phyloP scores from a whole-genome alignment of 1,140 invertebrate species.

The Cotesia glomerata region DNA sequence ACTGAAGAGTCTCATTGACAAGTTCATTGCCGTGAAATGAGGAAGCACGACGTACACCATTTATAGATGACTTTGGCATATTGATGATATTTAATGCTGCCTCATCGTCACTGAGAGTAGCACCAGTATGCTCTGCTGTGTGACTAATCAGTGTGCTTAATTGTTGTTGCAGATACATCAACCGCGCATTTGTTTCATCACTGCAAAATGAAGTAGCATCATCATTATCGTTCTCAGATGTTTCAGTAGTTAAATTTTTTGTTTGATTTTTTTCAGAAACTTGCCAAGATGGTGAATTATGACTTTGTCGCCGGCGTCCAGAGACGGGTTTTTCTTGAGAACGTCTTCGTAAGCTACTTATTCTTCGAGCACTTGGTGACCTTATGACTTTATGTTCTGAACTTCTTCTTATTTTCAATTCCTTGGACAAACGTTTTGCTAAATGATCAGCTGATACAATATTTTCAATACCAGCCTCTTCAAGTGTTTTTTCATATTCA shows the following conservation, averaged over 20 bases:
- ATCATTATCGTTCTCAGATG: constrained; percentile 6
- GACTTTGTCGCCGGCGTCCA: constrained; percentile 43
- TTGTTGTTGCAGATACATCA: constrained; percentile 51
- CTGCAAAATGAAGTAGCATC: constrained; percentile 43
- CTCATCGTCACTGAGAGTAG: constrained; percentile 40
- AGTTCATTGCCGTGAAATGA: constrained; percentile 53
- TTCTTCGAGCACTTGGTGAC: constrained; percentile 81
- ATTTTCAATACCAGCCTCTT: constrained; percentile 67
- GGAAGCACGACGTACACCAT: constrained; percentile 47
- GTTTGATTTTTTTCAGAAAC: constrained; percentile 34
- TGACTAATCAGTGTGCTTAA: constrained; percentile 48
- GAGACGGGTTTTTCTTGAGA: constrained; percentile 65
- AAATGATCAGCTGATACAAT: constrained; percentile 72
- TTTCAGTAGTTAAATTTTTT: neutral
- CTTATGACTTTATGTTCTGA: constrained; percentile 74
- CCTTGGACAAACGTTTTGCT: constrained; percentile 72
- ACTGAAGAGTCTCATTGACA: constrained; percentile 46
- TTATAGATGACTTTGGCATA: constrained; percentile 24
- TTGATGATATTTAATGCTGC: constrained; percentile 33
- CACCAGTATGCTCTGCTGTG: constrained; percentile 49
- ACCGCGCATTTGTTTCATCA: constrained; percentile 47
- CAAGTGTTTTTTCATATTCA: constrained; percentile 75
- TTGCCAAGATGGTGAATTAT: constrained; percentile 51
- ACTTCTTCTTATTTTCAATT: constrained; percentile 74
- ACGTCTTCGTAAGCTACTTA: constrained; percentile 73